These are phyloP conservation scores for Coccyzus lansbergi DNA, from an alignment of 2,797 vertebrate genomes.

Conservation along the genomic window DNA sequence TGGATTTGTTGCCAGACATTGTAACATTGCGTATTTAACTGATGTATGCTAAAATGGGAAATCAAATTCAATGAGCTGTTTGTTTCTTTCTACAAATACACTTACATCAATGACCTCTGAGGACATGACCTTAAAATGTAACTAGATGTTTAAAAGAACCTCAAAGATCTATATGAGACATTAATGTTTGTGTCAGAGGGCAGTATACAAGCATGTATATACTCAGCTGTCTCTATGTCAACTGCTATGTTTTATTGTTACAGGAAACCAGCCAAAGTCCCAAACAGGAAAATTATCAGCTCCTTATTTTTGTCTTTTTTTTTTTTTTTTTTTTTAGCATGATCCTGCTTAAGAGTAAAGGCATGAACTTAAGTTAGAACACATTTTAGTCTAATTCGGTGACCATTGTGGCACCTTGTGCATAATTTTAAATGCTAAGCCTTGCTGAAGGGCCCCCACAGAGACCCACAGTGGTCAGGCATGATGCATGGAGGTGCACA, in stretches of 20 bases:
- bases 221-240: conserved; percentile 68
- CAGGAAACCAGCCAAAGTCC: conserved; percentile 73
- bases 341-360: conserved; percentile 45
- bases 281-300: conserved; percentile 69
- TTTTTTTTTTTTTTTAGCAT: neutral
- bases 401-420: conserved; percentile 54
- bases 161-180: conserved; percentile 70
- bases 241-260: conserved; percentile 68
- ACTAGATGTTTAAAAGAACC: conserved; percentile 69
- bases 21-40: conserved; percentile 57
- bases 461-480: conserved; percentile 41
- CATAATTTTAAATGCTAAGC: neutral
- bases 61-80: conserved; percentile 69
- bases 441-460: neutral
- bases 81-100: conserved; percentile 66
- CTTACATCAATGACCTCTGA: conserved; percentile 72
- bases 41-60: conserved; percentile 68
- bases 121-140: conserved; percentile 71
- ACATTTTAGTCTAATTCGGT: conserved; percentile 51
- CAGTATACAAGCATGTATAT: conserved; percentile 51
- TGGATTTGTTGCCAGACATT: conserved; percentile 62
- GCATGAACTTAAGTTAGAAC: conserved; percentile 43
- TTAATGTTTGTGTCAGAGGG: conserved; percentile 71
- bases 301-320: neutral
- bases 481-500: conserved; percentile 22